These are phyloP conservation scores for Eurystomus glaucurus DNA, from an alignment of 2,797 vertebrate species.

Conservation along the genomic window DNA sequence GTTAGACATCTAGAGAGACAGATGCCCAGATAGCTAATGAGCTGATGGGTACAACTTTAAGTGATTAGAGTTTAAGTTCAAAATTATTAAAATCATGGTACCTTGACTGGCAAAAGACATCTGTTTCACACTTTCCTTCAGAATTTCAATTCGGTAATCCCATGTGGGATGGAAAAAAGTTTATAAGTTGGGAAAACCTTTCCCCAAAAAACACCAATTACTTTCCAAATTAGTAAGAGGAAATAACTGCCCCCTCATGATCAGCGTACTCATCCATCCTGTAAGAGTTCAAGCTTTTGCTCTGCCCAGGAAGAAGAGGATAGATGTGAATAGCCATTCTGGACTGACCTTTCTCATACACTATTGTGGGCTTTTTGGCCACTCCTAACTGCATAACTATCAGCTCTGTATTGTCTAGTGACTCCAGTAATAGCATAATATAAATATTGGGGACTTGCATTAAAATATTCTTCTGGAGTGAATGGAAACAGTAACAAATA, in stretches of 20 bases:
- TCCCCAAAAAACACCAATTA: not conserved
- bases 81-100: not conserved
- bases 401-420: not conserved
- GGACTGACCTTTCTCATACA: not conserved
- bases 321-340: not conserved
- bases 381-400: not conserved
- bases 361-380: not conserved
- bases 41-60: not conserved
- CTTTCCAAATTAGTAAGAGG: not conserved
- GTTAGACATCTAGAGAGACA: not conserved
- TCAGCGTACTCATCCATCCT: not conserved
- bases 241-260: not conserved
- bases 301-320: not conserved
- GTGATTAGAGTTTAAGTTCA: not conserved
- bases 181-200: not conserved
- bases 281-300: not conserved
- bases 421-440: not conserved
- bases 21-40: not conserved
- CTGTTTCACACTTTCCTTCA: not conserved
- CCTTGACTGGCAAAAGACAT: not conserved
- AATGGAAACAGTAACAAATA: not conserved
- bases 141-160: not conserved
- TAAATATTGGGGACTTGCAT: fast-evolving
- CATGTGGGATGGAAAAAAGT: not conserved
- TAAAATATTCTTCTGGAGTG: not conserved